Conservation (phyloP, 1,140 invertebrate genomes). For the Heliconius melpomene region DNA sequence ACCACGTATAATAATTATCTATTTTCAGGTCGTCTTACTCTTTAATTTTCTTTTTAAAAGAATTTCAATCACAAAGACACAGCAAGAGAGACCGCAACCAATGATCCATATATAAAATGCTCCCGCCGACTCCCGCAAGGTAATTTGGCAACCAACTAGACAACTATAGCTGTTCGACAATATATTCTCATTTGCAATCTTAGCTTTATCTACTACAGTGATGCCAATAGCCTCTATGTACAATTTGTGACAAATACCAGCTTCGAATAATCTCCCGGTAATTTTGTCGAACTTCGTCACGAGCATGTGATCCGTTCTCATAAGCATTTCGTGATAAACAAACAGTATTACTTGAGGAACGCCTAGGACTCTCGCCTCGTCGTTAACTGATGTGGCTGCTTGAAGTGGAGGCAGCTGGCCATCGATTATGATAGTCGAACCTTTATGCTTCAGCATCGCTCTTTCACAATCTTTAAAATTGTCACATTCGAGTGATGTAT, state of each 20-base stretch:
- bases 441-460: slow-evolving; percentile 49
- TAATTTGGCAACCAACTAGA: slow-evolving; percentile 36
- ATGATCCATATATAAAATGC: slow-evolving; percentile 57
- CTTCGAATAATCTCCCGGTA: slow-evolving; percentile 57
- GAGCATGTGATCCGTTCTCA: slow-evolving; percentile 54
- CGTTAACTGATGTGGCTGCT: slow-evolving; percentile 49
- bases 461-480: slow-evolving; percentile 54
- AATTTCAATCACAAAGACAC: slow-evolving; percentile 54
- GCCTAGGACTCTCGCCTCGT: slow-evolving; percentile 60
- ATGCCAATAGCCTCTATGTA: slow-evolving; percentile 62
- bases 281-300: slow-evolving; percentile 43
- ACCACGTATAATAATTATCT: not conserved
- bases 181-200: slow-evolving; percentile 51
- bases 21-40: not conserved
- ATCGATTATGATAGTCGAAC: slow-evolving; percentile 49
- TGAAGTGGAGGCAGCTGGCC: slow-evolving; percentile 49
- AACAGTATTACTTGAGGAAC: slow-evolving; percentile 52
- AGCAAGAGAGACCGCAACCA: slow-evolving; percentile 50
- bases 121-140: slow-evolving; percentile 47
- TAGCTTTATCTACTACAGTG: slow-evolving; percentile 49
- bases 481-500: slow-evolving; percentile 53
- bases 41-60: not conserved
- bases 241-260: slow-evolving; percentile 59
- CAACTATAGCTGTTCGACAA: slow-evolving; percentile 65
- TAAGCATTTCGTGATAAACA: slow-evolving; percentile 67